Percentiles rank a stretch among this genome's conserved stretches.
Conservation (phyloP, 1,140 invertebrate genomes). For the Drosophila nebulosa region DNA sequence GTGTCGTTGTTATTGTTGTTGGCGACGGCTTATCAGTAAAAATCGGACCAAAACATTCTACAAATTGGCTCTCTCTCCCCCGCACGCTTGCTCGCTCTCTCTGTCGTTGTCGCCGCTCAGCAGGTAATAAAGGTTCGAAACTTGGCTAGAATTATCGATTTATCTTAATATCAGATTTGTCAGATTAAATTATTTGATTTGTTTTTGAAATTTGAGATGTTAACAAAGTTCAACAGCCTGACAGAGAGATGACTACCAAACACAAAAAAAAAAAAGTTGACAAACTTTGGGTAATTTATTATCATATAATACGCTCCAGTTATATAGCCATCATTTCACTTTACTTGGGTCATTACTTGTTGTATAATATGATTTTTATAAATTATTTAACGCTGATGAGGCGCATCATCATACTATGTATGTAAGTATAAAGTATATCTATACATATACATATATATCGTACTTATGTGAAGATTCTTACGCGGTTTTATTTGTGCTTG, state of each 20-base stretch:
- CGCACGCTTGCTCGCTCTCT: too few relatives aligned
- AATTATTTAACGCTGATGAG: conserved; percentile 57
- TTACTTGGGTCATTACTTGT: conserved; percentile 8
- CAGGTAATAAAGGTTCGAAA: not conserved
- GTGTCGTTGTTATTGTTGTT: not conserved
- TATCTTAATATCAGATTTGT: too few relatives aligned
- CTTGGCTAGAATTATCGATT: not conserved
- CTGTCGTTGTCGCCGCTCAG: too few relatives aligned
- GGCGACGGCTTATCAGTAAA: not conserved
- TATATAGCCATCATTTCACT: not conserved
- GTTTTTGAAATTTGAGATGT: not conserved
- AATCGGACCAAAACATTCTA: not conserved
- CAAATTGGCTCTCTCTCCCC: not conserved
- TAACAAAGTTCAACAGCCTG: not conserved
- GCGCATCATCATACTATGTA: conserved; percentile 38
- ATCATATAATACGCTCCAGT: not conserved
- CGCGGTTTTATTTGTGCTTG: conserved; percentile 29
- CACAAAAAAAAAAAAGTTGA: not conserved
- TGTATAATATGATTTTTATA: conserved; percentile 53
- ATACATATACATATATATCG: not conserved
- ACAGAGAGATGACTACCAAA: not conserved
- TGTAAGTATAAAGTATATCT: not conserved
- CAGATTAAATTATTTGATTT: not conserved
- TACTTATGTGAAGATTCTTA: conserved; percentile 18
- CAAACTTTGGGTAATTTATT: not conserved